phyloP scores from a whole-genome alignment of 2,888 invertebrate species.

The Epicampocera succincta region DNA sequence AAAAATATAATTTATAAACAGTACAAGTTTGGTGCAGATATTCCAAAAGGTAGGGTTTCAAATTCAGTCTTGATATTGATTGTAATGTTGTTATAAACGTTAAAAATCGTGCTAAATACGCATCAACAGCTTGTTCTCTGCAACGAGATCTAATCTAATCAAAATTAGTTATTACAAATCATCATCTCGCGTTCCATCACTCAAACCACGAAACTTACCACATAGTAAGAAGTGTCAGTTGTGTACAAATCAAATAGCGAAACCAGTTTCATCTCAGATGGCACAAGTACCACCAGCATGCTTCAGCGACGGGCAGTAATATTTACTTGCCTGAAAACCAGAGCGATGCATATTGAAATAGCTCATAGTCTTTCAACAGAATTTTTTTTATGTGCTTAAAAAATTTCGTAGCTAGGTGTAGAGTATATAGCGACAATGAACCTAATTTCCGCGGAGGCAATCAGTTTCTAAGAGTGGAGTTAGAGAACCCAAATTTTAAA shows the following conservation, averaged over 20 bases:
- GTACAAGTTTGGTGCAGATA: too few species aligned
- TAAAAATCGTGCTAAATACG: conserved; percentile 12
- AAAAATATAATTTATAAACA: too few species aligned
- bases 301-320: neutral
- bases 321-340: conserved; percentile 10
- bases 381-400: conserved; percentile 58
- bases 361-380: conserved; percentile 62
- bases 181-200: conserved; percentile 36
- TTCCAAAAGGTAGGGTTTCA: too few species aligned
- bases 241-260: neutral
- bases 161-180: conserved; percentile 21
- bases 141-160: conserved; percentile 1
- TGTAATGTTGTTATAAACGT: conserved; percentile 1
- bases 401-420: conserved; percentile 61
- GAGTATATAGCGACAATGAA: conserved; percentile 63
- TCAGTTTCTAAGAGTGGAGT: conserved; percentile 23
- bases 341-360: conserved; percentile 59
- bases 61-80: neutral
- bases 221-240: conserved; percentile 1
- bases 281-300: neutral
- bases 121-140: neutral
- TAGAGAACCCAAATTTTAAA: conserved; percentile 28
- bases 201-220: conserved; percentile 36
- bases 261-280: neutral
- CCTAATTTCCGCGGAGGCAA: conserved; percentile 62